phyloP scores from a whole-genome alignment of 2,113 vertebrate species.

The Motacilla tschutschensis region DNA sequence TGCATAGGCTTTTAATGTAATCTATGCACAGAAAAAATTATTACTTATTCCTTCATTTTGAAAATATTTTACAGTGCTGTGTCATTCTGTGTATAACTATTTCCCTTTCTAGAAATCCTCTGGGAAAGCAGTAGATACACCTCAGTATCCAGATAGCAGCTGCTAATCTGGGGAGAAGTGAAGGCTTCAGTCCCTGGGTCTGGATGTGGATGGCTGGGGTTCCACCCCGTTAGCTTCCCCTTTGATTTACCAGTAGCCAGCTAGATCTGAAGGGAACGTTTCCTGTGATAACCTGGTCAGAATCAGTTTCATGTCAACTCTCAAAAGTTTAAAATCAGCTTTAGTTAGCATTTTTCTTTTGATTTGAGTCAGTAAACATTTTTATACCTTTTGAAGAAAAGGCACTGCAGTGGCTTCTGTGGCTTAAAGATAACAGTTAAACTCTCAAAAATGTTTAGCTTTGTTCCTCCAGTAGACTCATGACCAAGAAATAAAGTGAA shows the following conservation, averaged over 20 bases:
- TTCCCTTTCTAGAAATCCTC: neutral
- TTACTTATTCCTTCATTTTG: neutral
- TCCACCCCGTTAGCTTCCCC: rapidly evolving
- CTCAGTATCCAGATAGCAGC: neutral
- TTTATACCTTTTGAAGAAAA: neutral
- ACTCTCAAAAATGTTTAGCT: neutral
- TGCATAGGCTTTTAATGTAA: neutral
- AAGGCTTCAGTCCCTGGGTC: neutral
- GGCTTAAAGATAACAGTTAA: neutral
- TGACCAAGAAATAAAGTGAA: neutral
- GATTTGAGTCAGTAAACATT: neutral
- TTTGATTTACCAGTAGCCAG: neutral
- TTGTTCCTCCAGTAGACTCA: neutral
- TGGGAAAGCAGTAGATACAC: neutral
- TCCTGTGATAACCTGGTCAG: neutral
- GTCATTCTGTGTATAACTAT: neutral
- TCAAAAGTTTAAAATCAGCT: neutral
- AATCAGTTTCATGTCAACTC: neutral
- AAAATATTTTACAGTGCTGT: neutral
- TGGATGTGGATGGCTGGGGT: neutral
- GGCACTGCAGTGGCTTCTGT: neutral
- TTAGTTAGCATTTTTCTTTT: neutral
- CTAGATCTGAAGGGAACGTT: neutral
- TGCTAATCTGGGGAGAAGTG: neutral
- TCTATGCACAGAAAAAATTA: neutral